A percentile compares a stretch with the other conserved stretches of the same genome.
Conservation (phyloP, 1,140 invertebrate genomes). For the Pogonus chalceus region DNA sequence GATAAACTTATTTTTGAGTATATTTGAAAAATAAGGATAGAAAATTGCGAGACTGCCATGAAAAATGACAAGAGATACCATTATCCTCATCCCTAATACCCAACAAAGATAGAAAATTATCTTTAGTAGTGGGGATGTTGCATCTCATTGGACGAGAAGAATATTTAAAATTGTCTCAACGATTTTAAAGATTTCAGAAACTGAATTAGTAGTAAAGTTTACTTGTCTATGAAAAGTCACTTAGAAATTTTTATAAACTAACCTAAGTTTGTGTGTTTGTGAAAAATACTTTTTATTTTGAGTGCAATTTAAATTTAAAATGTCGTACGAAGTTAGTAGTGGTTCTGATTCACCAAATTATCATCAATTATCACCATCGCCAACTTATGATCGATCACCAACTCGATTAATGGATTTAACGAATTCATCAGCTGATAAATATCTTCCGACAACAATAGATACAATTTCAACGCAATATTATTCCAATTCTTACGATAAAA, state of each 20-base stretch:
- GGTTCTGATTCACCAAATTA: background rate
- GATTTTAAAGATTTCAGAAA: constrained; percentile 3
- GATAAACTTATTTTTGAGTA: too few relatives aligned
- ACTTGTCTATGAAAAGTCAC: background rate
- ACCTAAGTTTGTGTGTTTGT: background rate
- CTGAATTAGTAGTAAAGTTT: background rate
- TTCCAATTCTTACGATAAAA: background rate
- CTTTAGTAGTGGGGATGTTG: background rate
- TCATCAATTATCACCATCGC: background rate
- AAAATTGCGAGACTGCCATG: too few relatives aligned
- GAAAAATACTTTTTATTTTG: background rate
- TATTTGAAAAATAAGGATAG: too few relatives aligned
- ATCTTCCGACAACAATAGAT: background rate
- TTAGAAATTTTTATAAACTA: background rate
- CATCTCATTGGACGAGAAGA: background rate
- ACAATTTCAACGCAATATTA: background rate
- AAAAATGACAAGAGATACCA: too few relatives aligned
- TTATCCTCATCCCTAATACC: too few relatives aligned
- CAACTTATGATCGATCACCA: background rate
- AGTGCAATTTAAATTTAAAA: background rate
- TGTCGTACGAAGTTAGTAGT: background rate
- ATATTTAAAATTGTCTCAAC: constrained; percentile 1
- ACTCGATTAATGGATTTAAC: background rate
- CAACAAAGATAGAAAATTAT: too few relatives aligned
- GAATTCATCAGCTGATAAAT: background rate